Base-by-base conservation (phyloP, 2,113 vertebrate species). In the Chaetops frenatus region DNA sequence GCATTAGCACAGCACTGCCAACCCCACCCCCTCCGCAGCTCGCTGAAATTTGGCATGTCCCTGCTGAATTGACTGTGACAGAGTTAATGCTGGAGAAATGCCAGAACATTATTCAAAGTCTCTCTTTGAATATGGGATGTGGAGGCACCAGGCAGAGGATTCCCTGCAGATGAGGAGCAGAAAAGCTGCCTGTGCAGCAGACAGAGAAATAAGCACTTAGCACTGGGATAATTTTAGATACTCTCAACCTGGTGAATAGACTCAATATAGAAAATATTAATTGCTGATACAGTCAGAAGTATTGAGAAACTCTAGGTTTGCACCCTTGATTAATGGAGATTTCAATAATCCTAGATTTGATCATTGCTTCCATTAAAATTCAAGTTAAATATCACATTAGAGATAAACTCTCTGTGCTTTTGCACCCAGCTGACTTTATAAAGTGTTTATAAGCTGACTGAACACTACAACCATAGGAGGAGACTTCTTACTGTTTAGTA, bases 91-190 rank as follows among this genome's bases (percentile, higher is more conserved):
- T 93, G 82, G 88, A 92, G 82, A 81, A 84, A 64, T 64, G 90
- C 92, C 95, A 96, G 88, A 12, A 57, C 86, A 53, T 65, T 20
- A 81, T 66, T 72, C 91, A 86, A 87, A 87, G 67, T 71, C 48
- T 90, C 45, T 90, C 51, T 95, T 29, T 81, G 57, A 90, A 81
- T 72, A 29, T 64, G 40, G 71, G 81, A 58, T 64, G 92, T 36
- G 69, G 47, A 88, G 76, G 66, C 57, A 73, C 16, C 38, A 87
- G 91, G 47, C 71, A 56, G 42, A 91, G 58, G 77, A 76, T 72
- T 95, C 92, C 80, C 76, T 61, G 86, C 69, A 81, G 76, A 92
- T 7, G 31, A 44, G 15, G 53, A 94, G 57, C 57, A 73, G 70
- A 54, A 73, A 78, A 72, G 69, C 67, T 83, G 70, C 70, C 88